phyloP scores from a whole-genome alignment of 2,113 vertebrate species.

The Poeciliopsis turrubarensis region DNA sequence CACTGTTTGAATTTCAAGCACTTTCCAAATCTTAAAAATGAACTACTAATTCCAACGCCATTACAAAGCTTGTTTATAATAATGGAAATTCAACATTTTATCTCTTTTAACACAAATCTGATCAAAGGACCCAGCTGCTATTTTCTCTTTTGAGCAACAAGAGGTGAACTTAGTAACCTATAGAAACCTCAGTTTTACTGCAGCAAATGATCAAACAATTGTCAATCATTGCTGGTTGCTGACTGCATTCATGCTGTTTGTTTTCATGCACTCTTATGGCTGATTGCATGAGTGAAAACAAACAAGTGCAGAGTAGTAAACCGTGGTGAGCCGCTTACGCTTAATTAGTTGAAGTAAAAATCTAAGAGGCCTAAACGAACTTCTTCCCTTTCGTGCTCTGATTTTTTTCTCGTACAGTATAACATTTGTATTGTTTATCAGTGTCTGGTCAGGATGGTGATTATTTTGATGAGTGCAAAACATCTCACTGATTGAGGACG shows the following conservation, averaged over 20 bases:
- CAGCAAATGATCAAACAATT: background rate
- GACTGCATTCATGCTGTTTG: background rate
- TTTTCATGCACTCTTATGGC: background rate
- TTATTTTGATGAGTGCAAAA: slow-evolving; percentile 33
- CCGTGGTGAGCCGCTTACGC: slow-evolving; percentile 1
- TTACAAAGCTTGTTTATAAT: too few relatives aligned
- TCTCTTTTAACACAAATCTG: background rate
- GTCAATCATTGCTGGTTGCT: background rate
- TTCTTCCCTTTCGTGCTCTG: slow-evolving; percentile 1
- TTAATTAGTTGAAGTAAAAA: slow-evolving; percentile 9
- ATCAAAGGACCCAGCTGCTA: background rate
- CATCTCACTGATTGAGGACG: slow-evolving; percentile 11
- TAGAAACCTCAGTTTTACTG: background rate
- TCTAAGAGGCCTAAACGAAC: background rate
- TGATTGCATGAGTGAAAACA: slow-evolving; percentile 15
- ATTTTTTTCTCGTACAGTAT: slow-evolving; percentile 4
- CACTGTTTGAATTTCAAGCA: too few relatives aligned
- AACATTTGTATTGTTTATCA: slow-evolving; percentile 24
- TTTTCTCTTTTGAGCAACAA: background rate
- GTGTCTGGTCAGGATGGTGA: slow-evolving; percentile 8
- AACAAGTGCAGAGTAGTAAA: background rate
- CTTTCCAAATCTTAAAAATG: too few relatives aligned
- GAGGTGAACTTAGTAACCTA: background rate
- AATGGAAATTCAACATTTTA: too few relatives aligned
- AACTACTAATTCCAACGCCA: too few relatives aligned